Evolutionary conservation across 2,888 invertebrate genomes (phyloP), one percentile per base, ranked within the genome.

Genomic region (Synergus laeviventris): DNA sequence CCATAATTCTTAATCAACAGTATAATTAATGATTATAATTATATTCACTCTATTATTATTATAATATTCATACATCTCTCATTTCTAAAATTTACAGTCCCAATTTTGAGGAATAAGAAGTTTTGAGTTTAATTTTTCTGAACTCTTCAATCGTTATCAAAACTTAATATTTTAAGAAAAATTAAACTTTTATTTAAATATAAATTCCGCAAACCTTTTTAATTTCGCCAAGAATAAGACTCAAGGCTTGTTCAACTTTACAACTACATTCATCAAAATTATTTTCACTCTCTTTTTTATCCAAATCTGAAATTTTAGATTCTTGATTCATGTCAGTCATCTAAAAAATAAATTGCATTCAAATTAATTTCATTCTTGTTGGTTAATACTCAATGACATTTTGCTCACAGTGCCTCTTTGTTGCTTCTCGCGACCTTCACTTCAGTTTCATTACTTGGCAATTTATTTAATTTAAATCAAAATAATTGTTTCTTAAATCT

Each of bases 211-310:
- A 36, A 49, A 81, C 81, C 78, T 78, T 78, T n/a, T 74, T 77
- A 24, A 78, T 79, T 70, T 81, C 77, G 9, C 42, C 75, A 16
- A 76, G 24, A 24, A 81, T 78, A 11, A 82, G 78, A 12, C 62
- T 31, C 9, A 81, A 38, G 12, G 76, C 81, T 73, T 76, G 74
- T 66, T 81, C 78, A 24, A 79, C 76, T 74, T 81, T 81, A 61
- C 73, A 81, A 14, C 64, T 54, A 54, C 77, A 79, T n/a, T 76
- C 64, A 18, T 77, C 39, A 7, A 61, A 14, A 49, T 38, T 60
- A n/a, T 74, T 60, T 73, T 56, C 56, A 36, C 7, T 60, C 16
- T 64, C 24, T 24, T 73, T 31, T 76, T 36, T 8, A 64, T 24
- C 8, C 2, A 3, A 24, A 4, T 14, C 49, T 24, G 42, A 16